phyloP scores from a whole-genome alignment of 2,113 vertebrate genomes.

The Spheniscus mendiculus region DNA sequence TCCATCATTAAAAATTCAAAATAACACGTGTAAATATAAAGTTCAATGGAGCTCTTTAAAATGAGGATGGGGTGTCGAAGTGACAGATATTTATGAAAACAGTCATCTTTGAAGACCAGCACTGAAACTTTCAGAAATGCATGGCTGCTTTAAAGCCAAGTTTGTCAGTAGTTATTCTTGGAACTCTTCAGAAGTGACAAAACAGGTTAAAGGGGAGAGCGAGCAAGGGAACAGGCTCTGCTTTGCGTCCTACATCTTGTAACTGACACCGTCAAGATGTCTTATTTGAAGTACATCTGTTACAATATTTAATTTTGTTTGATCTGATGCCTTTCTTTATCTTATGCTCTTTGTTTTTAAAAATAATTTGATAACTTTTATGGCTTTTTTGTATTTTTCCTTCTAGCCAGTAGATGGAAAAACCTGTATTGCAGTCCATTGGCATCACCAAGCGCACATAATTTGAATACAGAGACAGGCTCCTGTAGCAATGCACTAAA shows the following conservation, averaged over 20 bases:
- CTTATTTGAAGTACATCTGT: not conserved
- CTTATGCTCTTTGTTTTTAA: not conserved
- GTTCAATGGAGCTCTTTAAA: not conserved
- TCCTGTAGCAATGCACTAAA: slow-evolving; percentile 83
- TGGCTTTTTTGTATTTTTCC: slow-evolving; percentile 60
- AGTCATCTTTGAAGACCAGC: not conserved
- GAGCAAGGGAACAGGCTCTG: not conserved
- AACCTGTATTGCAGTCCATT: slow-evolving; percentile 91
- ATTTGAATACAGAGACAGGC: slow-evolving; percentile 78
- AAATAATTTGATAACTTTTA: not conserved
- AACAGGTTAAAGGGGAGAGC: not conserved
- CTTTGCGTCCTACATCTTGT: not conserved
- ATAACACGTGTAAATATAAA: not conserved
- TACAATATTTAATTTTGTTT: not conserved
- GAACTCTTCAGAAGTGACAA: not conserved
- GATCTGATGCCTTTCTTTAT: not conserved
- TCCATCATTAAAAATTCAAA: not conserved
- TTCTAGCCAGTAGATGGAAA: slow-evolving; percentile 89
- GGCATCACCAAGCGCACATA: slow-evolving; percentile 69
- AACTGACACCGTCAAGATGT: not conserved
- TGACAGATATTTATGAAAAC: not conserved
- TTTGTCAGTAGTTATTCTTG: not conserved
- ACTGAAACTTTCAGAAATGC: not conserved
- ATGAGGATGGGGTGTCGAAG: not conserved
- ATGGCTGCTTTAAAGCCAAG: not conserved